phyloP scores from a whole-genome alignment of 2,797 vertebrate genomes.

The Pseudochaenichthys georgianus region DNA sequence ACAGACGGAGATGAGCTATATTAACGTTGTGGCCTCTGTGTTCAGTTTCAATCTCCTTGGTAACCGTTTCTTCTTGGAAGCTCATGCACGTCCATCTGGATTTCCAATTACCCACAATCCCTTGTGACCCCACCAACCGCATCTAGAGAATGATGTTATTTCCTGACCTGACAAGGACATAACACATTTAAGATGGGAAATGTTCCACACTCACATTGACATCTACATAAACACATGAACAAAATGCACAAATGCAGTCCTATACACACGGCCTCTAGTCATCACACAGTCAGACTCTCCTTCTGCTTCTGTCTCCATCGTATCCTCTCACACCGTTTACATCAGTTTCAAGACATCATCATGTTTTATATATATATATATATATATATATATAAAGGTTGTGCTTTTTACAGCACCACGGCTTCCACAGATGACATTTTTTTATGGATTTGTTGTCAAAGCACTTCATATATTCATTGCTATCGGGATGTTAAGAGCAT shows the following conservation, averaged over 20 bases:
- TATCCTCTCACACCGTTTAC: not conserved
- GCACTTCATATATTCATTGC: no score
- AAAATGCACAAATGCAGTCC: not conserved
- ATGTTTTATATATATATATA: not conserved
- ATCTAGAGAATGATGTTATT: constrained; percentile 75
- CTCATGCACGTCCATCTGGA: constrained; percentile 81
- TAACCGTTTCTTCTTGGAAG: constrained; percentile 71
- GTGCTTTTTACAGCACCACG: no score
- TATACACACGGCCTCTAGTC: constrained; percentile 8
- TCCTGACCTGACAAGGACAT: constrained; percentile 76
- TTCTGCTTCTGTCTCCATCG: not conserved
- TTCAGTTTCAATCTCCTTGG: constrained; percentile 67
- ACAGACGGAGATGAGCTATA: constrained; percentile 55
- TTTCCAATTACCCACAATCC: constrained; percentile 82
- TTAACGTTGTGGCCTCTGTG: constrained; percentile 56
- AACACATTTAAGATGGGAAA: constrained; percentile 48
- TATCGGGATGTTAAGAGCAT: no score
- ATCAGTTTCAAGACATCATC: not conserved
- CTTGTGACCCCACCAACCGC: constrained; percentile 61
- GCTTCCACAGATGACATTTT: no score
- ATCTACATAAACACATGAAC: constrained; percentile 32
- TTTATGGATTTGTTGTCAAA: no score
- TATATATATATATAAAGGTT: not conserved
- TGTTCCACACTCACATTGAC: constrained; percentile 24
- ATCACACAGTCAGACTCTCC: constrained; percentile 39